A percentile compares a stretch with the other conserved stretches of the same genome.
These are phyloP conservation scores for Rhinella marina DNA, from an alignment of 2,797 vertebrate genomes.

Conservation along the genomic window DNA sequence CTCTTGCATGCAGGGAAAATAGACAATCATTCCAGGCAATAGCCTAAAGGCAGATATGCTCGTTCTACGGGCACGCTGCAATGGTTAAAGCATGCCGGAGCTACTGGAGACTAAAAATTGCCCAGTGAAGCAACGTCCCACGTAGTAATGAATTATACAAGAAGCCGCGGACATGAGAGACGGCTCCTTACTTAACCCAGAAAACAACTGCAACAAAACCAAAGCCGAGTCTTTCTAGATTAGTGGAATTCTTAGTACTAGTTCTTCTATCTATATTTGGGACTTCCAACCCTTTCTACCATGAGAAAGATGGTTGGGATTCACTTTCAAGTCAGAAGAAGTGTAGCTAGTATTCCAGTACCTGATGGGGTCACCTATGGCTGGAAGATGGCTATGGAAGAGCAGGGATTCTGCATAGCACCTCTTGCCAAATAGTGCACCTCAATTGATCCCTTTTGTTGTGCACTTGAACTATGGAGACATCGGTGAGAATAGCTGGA, in stretches of 20 bases:
- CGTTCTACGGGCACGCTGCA: background rate
- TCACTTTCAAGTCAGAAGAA: no score
- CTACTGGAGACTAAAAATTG: constrained; percentile 20
- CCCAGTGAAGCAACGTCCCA: background rate
- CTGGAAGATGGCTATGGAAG: no score
- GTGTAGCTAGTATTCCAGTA: no score
- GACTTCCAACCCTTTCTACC: no score
- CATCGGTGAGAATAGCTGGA: no score
- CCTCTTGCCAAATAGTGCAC: no score
- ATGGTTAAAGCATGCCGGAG: background rate
- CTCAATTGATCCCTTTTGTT: no score
- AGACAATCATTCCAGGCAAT: constrained; percentile 13
- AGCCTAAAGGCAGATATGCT: constrained; percentile 12
- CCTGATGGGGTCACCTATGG: no score
- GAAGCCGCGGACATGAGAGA: background rate
- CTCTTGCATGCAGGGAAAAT: background rate
- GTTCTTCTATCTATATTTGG: no score
- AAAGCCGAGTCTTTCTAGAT: background rate
- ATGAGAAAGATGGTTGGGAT: no score
- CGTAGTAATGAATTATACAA: constrained; percentile 18
- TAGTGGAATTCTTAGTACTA: background rate
- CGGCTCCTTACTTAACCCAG: background rate
- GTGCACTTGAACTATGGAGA: no score
- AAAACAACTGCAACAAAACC: background rate
- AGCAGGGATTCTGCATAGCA: no score